Conservation (phyloP, 1,140 invertebrate species). For the Drosophila watanabei region DNA sequence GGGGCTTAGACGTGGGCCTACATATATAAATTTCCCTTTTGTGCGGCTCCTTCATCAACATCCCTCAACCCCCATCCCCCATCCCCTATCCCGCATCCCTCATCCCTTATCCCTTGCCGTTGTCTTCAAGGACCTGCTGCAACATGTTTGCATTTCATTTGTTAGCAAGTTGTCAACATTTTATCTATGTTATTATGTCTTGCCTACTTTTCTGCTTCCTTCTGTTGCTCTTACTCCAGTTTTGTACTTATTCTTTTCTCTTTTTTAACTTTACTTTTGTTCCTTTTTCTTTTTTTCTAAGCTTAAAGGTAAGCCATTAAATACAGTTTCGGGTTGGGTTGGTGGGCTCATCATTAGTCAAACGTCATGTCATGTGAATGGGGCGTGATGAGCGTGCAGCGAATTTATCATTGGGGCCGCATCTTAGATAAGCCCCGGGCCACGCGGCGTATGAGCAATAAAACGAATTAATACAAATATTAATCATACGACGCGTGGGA, state of each 20-base stretch:
- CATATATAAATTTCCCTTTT: slow-evolving; percentile 47
- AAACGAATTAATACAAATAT: slow-evolving; percentile 68
- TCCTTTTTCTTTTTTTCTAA: background rate
- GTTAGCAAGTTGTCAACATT: slow-evolving; percentile 66
- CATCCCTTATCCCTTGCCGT: background rate
- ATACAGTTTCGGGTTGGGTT: slow-evolving; percentile 19
- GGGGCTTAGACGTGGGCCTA: slow-evolving; percentile 21
- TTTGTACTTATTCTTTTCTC: background rate
- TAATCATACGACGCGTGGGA: slow-evolving; percentile 63
- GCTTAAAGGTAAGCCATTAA: slow-evolving; percentile 39
- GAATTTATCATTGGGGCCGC: slow-evolving; percentile 56
- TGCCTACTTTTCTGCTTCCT: slow-evolving; percentile 33
- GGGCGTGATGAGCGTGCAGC: slow-evolving; percentile 44
- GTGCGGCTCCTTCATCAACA: slow-evolving; percentile 28
- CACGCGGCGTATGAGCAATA: slow-evolving; percentile 56
- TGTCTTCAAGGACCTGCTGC: slow-evolving; percentile 34
- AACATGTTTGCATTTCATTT: slow-evolving; percentile 70
- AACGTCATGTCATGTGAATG: slow-evolving; percentile 45
- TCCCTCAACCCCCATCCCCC: background rate
- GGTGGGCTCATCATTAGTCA: slow-evolving; percentile 57
- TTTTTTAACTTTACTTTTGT: slow-evolving; percentile 4
- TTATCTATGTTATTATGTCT: slow-evolving; percentile 62
- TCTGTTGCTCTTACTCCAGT: slow-evolving; percentile 11
- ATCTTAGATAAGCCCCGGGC: slow-evolving; percentile 32
- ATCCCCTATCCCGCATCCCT: background rate